Conservation (phyloP, 2,797 vertebrate species). For the Anas bahamensis region DNA sequence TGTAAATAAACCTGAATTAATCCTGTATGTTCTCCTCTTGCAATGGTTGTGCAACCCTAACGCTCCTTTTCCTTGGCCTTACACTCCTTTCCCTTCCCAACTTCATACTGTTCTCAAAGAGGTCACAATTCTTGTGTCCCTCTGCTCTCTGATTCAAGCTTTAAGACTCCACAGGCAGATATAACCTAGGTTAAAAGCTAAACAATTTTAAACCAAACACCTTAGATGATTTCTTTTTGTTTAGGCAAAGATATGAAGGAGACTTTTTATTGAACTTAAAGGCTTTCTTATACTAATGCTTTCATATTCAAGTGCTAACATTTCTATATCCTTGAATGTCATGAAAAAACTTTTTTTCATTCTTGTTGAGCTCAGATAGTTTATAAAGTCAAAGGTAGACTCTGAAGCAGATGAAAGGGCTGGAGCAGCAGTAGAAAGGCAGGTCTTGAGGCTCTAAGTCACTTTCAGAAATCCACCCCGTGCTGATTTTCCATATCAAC, state of each 20-base stretch:
- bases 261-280: not conserved
- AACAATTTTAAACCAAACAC: not conserved
- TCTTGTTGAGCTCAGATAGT: not conserved
- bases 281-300: not conserved
- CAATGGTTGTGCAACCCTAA: fast-evolving
- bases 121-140: not conserved
- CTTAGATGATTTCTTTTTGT: fast-evolving
- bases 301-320: not conserved
- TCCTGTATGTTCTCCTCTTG: not conserved
- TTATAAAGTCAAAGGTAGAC: not conserved
- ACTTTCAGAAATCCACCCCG: not conserved
- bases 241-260: not conserved
- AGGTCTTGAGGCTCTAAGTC: not conserved
- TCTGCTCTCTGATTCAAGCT: not conserved
- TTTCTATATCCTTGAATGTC: not conserved
- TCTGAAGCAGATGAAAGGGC: not conserved
- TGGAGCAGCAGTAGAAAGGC: not conserved
- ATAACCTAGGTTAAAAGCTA: not conserved
- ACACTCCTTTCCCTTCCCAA: not conserved
- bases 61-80: fast-evolving
- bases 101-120: not conserved
- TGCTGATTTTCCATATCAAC: not conserved
- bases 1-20: not conserved
- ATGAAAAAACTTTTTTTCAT: not conserved
- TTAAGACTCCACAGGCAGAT: not conserved